Percentiles rank a stretch among this genome's conserved stretches.
Conservation (phyloP, 2,888 invertebrate species). For the Stenotaenia linearis region DNA sequence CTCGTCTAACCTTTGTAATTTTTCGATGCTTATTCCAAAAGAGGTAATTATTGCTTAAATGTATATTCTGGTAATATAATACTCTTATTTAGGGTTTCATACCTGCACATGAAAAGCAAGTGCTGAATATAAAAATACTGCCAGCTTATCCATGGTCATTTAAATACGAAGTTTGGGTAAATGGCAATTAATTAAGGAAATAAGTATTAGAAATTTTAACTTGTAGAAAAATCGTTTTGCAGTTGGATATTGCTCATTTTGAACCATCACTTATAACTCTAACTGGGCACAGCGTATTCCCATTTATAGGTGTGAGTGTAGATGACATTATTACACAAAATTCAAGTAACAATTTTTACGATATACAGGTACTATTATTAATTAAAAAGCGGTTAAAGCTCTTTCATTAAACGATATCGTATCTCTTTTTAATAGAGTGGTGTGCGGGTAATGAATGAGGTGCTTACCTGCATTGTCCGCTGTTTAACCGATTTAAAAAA, state of each 20-base stretch:
- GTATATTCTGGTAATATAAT: too few species aligned
- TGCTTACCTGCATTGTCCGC: not conserved
- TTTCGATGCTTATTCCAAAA: not conserved
- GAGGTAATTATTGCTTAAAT: not conserved
- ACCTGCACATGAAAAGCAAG: not conserved
- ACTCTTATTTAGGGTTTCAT: not conserved
- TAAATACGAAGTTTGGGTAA: not conserved
- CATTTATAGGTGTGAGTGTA: not conserved
- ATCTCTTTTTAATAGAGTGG: not conserved
- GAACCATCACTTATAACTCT: not conserved
- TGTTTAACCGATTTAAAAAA: not conserved
- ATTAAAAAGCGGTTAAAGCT: too few species aligned
- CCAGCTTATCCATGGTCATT: not conserved
- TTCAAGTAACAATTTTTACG: not conserved
- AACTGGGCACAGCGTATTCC: not conserved
- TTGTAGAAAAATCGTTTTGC: too few species aligned
- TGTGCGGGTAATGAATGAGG: not conserved
- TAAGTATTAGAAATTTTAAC: too few species aligned
- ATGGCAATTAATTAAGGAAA: too few species aligned
- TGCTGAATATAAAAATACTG: not conserved
- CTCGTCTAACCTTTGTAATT: not conserved
- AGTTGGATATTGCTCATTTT: not conserved
- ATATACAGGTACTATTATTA: not conserved
- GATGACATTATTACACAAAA: not conserved
- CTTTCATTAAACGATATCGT: not conserved